phyloP scores from a whole-genome alignment of 2,113 vertebrate genomes.

The Lutjanus erythropterus region DNA sequence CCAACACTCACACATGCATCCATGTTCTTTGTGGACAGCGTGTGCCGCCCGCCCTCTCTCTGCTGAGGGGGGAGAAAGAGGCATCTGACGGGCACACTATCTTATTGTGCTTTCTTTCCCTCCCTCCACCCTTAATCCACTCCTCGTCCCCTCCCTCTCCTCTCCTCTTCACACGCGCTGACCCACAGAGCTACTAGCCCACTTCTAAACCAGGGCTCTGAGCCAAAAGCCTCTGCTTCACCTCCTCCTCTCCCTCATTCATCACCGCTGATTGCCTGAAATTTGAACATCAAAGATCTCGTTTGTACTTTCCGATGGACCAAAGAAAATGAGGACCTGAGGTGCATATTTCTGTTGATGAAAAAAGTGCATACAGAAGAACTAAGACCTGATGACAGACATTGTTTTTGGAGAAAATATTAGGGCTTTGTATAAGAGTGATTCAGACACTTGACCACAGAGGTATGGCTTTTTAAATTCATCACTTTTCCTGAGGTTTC shows the following conservation, averaged over 20 bases:
- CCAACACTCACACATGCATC: not conserved
- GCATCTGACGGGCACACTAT: constrained; percentile 19
- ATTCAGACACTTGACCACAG: too few relatives aligned
- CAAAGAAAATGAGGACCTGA: not conserved
- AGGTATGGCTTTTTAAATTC: too few relatives aligned
- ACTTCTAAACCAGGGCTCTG: constrained; percentile 27
- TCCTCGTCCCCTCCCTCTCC: not conserved
- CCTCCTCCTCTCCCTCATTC: constrained; percentile 47
- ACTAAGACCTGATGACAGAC: not conserved
- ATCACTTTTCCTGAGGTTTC: too few relatives aligned
- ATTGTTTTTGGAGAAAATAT: too few relatives aligned
- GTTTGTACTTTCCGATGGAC: constrained; percentile 13
- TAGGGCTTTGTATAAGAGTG: too few relatives aligned
- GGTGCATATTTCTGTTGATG: constrained; percentile 8
- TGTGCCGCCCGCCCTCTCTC: constrained; percentile 48
- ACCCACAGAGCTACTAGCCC: constrained; percentile 22
- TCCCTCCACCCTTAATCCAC: constrained; percentile 49
- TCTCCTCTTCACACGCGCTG: constrained; percentile 3
- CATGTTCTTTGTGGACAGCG: constrained; percentile 50
- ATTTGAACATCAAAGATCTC: constrained; percentile 40
- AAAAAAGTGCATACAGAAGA: not conserved
- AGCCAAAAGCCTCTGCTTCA: constrained; percentile 27
- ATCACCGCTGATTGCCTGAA: constrained; percentile 54
- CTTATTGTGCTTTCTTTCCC: constrained; percentile 36
- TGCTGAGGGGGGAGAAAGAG: not conserved